A percentile compares a stretch with the other conserved stretches of the same genome.
These are phyloP conservation scores for Sebastes vulpes DNA, from an alignment of 2,797 vertebrate species.

Conservation along the genomic window DNA sequence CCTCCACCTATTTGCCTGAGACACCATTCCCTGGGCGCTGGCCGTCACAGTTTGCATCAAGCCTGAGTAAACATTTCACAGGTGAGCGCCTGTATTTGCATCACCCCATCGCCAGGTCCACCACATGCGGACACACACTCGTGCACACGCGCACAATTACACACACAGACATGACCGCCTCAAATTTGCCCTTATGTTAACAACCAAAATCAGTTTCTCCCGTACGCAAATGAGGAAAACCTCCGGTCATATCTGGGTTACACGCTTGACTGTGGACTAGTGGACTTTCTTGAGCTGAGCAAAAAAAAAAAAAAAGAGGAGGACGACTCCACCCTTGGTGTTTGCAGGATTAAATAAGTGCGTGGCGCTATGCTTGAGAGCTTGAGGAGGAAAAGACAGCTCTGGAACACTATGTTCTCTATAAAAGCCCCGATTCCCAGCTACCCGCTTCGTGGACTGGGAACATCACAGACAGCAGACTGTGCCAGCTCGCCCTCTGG, in stretches of 20 bases:
- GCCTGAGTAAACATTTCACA: conserved; percentile 87
- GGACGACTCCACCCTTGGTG: conserved; percentile 50
- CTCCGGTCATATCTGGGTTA: conserved; percentile 82
- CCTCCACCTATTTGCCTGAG: conserved; percentile 83
- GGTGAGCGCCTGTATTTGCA: conserved; percentile 88
- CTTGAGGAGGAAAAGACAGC: conserved; percentile 36
- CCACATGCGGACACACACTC: conserved; percentile 60
- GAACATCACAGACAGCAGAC: conserved; percentile 78
- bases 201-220: conserved; percentile 86
- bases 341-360: conserved; percentile 54
- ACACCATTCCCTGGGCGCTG: conserved; percentile 81
- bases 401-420: conserved; percentile 80
- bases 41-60: conserved; percentile 86
- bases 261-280: conserved; percentile 89
- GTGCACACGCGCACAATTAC: conserved; percentile 44
- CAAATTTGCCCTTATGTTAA: conserved; percentile 74
- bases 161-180: conserved; percentile 56
- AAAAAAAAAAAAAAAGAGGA: conserved; percentile 36
- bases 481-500: conserved; percentile 80
- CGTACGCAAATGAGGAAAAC: conserved; percentile 86
- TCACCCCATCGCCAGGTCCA: conserved; percentile 70
- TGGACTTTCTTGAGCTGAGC: conserved; percentile 79
- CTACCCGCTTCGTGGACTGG: conserved; percentile 67
- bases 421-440: conserved; percentile 77
- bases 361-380: conserved; percentile 49